phyloP scores from a whole-genome alignment of 2,888 invertebrate genomes.

The Pelosia muscerda region DNA sequence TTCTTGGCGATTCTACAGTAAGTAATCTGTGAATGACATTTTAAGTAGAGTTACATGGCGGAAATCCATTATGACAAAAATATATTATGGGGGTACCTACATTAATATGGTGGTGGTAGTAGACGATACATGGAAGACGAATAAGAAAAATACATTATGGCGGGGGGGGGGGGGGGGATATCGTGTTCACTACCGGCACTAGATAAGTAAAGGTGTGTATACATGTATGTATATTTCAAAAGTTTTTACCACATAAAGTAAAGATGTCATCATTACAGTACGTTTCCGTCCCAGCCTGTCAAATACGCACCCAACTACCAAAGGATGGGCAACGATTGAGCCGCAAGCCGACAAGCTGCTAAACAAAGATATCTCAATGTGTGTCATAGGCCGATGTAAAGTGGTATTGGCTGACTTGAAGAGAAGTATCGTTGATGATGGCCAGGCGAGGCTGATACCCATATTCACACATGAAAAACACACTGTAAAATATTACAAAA shows the following conservation, averaged over 20 bases:
- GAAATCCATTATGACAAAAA: no score
- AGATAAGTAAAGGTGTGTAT: no score
- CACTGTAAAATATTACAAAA: slow-evolving; percentile 65
- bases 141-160: no score
- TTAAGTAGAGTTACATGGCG: no score
- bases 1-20: no score
- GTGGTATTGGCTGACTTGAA: slow-evolving; percentile 70
- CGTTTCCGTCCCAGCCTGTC: slow-evolving; percentile 68
- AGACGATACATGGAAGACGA: no score
- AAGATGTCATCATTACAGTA: slow-evolving; percentile 52
- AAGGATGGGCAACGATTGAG: slow-evolving; percentile 56
- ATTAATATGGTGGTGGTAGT: no score
- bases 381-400: slow-evolving; percentile 67
- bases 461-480: slow-evolving; percentile 65
- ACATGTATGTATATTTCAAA: no score
- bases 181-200: no score
- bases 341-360: slow-evolving; percentile 63
- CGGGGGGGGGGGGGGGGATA: no score
- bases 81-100: no score
- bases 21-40: no score
- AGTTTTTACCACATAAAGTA: slow-evolving; percentile 62
- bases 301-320: slow-evolving; percentile 54
- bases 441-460: slow-evolving; percentile 71
- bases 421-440: slow-evolving; percentile 66
- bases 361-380: slow-evolving; percentile 64